Percentiles rank a stretch among this genome's conserved stretches.
Evolutionary conservation across 2,888 invertebrate genomes (phyloP).

Genomic region (Temnothorax ravouxi): DNA sequence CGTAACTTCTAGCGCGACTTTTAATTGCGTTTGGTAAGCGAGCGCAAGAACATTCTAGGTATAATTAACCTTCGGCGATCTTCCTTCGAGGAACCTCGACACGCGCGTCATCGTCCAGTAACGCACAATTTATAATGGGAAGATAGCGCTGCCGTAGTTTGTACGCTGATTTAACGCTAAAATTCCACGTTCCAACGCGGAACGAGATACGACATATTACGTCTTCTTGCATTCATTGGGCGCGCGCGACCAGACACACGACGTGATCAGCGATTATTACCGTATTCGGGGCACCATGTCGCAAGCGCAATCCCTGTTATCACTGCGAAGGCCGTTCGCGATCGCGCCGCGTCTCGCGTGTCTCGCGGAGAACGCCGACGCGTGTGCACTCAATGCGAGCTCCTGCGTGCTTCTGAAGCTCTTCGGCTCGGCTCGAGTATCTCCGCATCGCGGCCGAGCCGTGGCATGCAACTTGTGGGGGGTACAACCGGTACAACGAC

Average conservation of each 20-base stretch:
- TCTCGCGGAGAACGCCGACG: constrained; percentile 18
- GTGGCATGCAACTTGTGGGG: constrained; percentile 29
- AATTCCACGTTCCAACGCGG: neutral
- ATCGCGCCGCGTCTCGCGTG: constrained; percentile 26
- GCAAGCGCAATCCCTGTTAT: constrained; percentile 25
- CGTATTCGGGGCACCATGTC: constrained; percentile 22
- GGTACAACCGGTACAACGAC: constrained; percentile 3
- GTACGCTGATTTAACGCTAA: neutral
- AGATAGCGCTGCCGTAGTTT: neutral
- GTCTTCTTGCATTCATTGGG: constrained; percentile 2
- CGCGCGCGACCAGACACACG: neutral
- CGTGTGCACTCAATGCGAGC: constrained; percentile 43
- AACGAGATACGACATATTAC: neutral
- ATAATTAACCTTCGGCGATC: constrained; percentile 10
- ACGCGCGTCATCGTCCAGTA: neutral
- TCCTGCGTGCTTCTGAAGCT: constrained; percentile 51
- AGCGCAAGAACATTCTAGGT: neutral
- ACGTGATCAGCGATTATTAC: neutral
- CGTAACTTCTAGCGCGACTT: neutral
- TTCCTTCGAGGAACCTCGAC: neutral
- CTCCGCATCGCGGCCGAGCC: constrained; percentile 37
- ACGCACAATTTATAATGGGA: neutral
- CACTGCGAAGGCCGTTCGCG: constrained; percentile 37
- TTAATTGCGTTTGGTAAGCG: constrained; percentile 6
- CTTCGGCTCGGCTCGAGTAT: constrained; percentile 53